Base-by-base conservation (phyloP, 2,113 vertebrate genomes). In the Takifugu bimaculatus region DNA sequence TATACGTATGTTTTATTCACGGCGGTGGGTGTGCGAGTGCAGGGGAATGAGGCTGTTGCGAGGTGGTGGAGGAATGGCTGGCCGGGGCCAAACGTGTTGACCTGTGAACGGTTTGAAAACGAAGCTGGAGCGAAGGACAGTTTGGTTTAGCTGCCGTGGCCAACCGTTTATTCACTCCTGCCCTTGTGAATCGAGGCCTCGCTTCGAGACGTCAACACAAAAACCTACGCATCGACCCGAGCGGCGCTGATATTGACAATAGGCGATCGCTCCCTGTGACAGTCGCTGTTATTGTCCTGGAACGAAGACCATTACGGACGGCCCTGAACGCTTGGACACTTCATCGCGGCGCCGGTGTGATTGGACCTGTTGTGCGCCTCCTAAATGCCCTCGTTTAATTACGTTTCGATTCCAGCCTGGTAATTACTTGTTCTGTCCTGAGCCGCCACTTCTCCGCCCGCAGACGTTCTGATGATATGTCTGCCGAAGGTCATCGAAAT, bases 1-100 rank as follows among this genome's bases (percentile, higher is more conserved):
- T 20, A 53, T 67, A 78, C 57, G 42, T 25, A 74, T 65, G 55
- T 79, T 78, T 75, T 74, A 76, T 78, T 77, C 58, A 73, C 71
- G 68, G 72, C 35, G 47, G n/a, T 54, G 42, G 58, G 48, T 60
- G 55, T 68, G 57, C 14, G 25, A 42, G 50, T 26, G 27, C 45
- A 39, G 63, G 61, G 48, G 44, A 55, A 69, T 45, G 39, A 0
- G n/a, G 57, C 57, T 67, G 55, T 67, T 73, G 12, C 26, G 45
- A 55, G 60, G 26, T 45, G 27, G 28, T 35, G 48, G 14, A 60
- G 29, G 59, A 71, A 72, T 61, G 12, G 5, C 12, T 58, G 56
- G 29, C 70, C 52, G 39, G 54, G 51, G 26, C 12, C 61, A 52
- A 65, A 70, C 48, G 57, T 52, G 55, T 15, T 48, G 55, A 57